Percentiles rank a stretch among this genome's conserved stretches.
Conservation (phyloP, 1,140 invertebrate genomes). For the Eciton burchellii region DNA sequence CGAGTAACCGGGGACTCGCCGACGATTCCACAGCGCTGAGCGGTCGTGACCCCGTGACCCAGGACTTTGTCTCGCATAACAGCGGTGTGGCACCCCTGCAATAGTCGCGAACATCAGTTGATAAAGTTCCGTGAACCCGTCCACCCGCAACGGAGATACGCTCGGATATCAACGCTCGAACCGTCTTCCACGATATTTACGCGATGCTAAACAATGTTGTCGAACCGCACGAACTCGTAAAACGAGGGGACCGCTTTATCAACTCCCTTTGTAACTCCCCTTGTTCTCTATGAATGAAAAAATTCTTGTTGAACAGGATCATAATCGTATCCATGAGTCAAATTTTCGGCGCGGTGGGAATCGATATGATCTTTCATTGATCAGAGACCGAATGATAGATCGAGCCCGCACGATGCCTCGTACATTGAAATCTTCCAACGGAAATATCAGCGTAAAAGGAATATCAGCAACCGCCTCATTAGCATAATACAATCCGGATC, state of each 20-base stretch:
- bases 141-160: background rate
- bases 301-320: too few relatives aligned
- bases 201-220: background rate
- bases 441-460: background rate
- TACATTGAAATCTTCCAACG: background rate
- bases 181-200: background rate
- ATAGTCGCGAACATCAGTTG: constrained; percentile 45
- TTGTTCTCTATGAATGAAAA: too few relatives aligned
- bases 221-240: background rate
- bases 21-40: constrained; percentile 55
- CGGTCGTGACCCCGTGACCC: constrained; percentile 66
- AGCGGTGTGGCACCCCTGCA: constrained; percentile 75
- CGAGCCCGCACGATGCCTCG: background rate
- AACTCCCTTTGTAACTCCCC: too few relatives aligned
- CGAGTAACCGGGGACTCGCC: constrained; percentile 52
- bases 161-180: constrained; percentile 18
- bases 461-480: background rate
- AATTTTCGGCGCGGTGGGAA: background rate
- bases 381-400: background rate
- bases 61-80: constrained; percentile 78
- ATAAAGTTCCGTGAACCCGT: constrained; percentile 66
- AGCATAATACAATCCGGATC: constrained; percentile 42
- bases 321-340: too few relatives aligned
- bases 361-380: background rate
- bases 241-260: too few relatives aligned